Base-by-base conservation (phyloP, 2,113 vertebrate species). In the Alethe castanea region DNA sequence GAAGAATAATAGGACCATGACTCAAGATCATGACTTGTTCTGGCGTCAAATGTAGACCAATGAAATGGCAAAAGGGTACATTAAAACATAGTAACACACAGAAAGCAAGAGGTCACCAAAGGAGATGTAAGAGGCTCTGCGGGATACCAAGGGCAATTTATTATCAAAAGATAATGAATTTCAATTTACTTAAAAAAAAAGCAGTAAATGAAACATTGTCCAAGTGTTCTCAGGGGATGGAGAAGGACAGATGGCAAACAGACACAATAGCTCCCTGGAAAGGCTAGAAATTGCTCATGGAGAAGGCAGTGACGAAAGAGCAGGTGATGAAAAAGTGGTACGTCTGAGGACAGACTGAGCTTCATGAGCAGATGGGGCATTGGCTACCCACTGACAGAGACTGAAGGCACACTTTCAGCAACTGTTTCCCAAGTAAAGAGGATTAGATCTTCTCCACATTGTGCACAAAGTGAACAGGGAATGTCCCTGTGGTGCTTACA, bases 181-280 rank as follows among this genome's bases (percentile, higher is more conserved):
- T 72, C 78, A 89, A 64, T 25, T 76, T 64, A 65, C 52, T 93
- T 83, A 40, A 42, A 89, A n/a, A 65, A 2, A 31, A 0, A 26
- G 3, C 11, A 50, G 31, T 87, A 79, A 95, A 94, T 61, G 61
- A 79, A 91, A 91, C 2, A 3, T 12, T 88, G 48, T 64, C 84
- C 81, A 45, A 87, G 45, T 38, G 62, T 92, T 72, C 89, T 76
- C 89, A 57, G 48, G 82, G 76, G 76, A 92, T 45, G 16, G 61
- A 78, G 62, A 64, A 83, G 56, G 82, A 92, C 88, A 93, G 90
- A 93, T 96, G 90, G 92, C 67, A 93, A 88, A 64, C 52, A 86
- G 67, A 86, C 13, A 38, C 9, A 78, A 52, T 7, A 61, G 59
- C 35, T 95, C 86, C 76, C n/a, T 2, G 31, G 84, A 92, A 84